phyloP scores from a whole-genome alignment of 1,140 invertebrate genomes.

The Papilio helenus region DNA sequence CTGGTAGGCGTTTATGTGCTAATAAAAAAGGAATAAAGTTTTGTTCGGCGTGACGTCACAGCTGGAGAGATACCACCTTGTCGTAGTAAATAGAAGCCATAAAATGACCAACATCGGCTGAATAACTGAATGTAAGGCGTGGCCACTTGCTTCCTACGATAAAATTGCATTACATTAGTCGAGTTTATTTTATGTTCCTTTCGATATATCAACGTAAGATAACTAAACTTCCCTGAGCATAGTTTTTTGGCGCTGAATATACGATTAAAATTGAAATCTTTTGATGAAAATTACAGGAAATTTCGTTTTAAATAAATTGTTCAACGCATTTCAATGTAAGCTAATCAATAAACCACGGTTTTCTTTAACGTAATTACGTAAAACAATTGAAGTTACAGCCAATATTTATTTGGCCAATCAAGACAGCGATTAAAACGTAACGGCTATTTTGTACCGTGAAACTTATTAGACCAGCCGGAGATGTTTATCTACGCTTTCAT shows the following conservation, averaged over 20 bases:
- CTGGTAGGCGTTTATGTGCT: slow-evolving; percentile 31
- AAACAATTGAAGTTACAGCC: background rate
- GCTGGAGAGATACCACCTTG: slow-evolving; percentile 19
- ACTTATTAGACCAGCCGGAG: background rate
- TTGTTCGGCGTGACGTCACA: slow-evolving; percentile 4
- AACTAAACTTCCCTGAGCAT: too few relatives aligned
- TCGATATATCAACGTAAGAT: background rate
- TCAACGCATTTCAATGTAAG: too few relatives aligned
- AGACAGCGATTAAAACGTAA: background rate
- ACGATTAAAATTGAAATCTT: too few relatives aligned
- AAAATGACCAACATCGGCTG: slow-evolving; percentile 18
- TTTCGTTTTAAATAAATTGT: too few relatives aligned
- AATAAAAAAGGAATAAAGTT: slow-evolving; percentile 33
- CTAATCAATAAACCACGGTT: too few relatives aligned
- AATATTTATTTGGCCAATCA: background rate
- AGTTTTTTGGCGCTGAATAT: too few relatives aligned
- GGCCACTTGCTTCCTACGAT: background rate
- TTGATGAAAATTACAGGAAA: too few relatives aligned
- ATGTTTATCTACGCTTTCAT: too few relatives aligned
- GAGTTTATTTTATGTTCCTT: background rate
- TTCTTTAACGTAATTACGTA: background rate
- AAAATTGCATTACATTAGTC: background rate
- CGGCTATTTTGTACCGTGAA: background rate
- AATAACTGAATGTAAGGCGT: slow-evolving; percentile 14
- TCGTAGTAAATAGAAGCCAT: slow-evolving; percentile 25